Evolutionary conservation across 2,797 vertebrate species (phyloP).

Genomic region (Rhinogobio ventralis): DNA sequence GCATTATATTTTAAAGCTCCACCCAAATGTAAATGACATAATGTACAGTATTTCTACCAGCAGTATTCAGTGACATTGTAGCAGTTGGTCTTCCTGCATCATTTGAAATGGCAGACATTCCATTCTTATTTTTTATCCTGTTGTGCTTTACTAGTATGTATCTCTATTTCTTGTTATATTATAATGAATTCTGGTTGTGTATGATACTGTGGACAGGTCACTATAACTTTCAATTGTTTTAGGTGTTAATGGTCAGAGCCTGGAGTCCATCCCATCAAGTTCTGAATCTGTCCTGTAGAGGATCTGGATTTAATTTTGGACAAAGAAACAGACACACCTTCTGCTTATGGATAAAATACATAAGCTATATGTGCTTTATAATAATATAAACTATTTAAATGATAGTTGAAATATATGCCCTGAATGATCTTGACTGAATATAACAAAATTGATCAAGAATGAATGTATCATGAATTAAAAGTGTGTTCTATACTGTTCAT

Average conservation of each 20-base stretch:
- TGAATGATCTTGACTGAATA: neutral
- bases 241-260: neutral
- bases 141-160: conserved; percentile 2
- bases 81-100: neutral
- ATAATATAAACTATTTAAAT: neutral
- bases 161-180: neutral
- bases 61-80: neutral
- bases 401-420: too few relatives aligned
- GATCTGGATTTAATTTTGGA: neutral
- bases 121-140: neutral
- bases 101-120: neutral
- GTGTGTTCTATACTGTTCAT: neutral
- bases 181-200: neutral
- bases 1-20: neutral
- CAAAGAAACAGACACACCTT: neutral
- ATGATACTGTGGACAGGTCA: neutral
- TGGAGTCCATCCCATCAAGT: too few relatives aligned
- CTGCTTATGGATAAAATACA: neutral
- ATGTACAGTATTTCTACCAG: conserved; percentile 1
- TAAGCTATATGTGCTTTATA: neutral
- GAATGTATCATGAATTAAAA: neutral
- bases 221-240: neutral
- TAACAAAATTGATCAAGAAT: neutral
- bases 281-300: too few relatives aligned
- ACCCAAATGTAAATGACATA: neutral